Evolutionary conservation across 2,888 invertebrate genomes (phyloP).

Genomic region (Caradrina clavipalpis): DNA sequence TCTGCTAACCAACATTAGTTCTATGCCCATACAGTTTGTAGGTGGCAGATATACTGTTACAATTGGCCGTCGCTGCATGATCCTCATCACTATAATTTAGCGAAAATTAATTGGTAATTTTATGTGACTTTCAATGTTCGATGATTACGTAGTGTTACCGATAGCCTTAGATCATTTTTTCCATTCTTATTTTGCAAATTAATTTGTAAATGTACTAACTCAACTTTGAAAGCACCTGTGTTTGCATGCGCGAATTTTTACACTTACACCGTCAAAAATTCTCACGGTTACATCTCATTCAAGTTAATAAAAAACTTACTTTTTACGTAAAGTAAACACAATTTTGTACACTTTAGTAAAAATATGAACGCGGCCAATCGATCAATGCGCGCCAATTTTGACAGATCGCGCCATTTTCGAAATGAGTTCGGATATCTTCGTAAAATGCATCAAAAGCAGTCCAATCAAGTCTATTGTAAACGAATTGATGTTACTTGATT

Average conservation of each 20-base stretch:
- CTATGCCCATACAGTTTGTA: too few relatives aligned
- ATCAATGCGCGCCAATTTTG: conserved; percentile 79
- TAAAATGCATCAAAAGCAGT: conserved; percentile 75
- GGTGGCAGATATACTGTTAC: too few relatives aligned
- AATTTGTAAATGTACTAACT: background rate
- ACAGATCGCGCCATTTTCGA: conserved; percentile 75
- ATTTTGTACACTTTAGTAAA: conserved; percentile 58
- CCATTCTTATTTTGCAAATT: too few relatives aligned
- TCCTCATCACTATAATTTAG: too few relatives aligned
- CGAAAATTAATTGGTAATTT: too few relatives aligned
- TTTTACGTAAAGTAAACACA: conserved; percentile 47
- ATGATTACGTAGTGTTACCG: too few relatives aligned
- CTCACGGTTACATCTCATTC: conserved; percentile 42
- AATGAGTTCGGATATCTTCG: conserved; percentile 74
- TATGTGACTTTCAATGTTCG: too few relatives aligned
- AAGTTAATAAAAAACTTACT: conserved; percentile 10
- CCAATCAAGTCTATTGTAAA: conserved; percentile 84
- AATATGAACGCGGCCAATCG: conserved; percentile 69
- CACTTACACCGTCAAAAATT: conserved; percentile 1
- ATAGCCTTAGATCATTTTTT: too few relatives aligned
- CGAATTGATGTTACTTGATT: conserved; percentile 74
- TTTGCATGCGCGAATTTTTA: conserved; percentile 1
- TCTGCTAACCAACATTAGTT: too few relatives aligned
- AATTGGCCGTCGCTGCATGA: too few relatives aligned
- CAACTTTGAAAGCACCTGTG: conserved; percentile 4